Evolutionary conservation across 53 echinoderm and acorn worm genomes (phyloP), one percentile per base, ranked within the genome.

Genomic region (Glandiceps talaboti): DNA sequence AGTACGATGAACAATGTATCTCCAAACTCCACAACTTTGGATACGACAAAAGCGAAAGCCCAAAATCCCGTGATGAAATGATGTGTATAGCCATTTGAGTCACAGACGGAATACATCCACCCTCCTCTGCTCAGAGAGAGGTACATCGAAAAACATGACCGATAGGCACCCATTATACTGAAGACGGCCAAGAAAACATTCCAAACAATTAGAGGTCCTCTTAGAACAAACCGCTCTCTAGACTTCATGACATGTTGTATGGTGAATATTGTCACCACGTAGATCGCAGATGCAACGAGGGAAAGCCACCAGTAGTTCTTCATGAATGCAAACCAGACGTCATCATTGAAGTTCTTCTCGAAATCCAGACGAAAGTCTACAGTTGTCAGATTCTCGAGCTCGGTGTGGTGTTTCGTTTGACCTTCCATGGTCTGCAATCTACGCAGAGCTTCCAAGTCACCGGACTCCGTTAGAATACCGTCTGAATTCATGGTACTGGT

Each of bases 341-440:
- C 77, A 75, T 90, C 87, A 76, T 91, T 89, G 30, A 91, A 97
- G 75, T 97, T 89, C 83, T 93, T 92, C 74, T 97, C 97, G 76
- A 93, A 93, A 75, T 87, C 77, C 75, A 97, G 77, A 87, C 30
- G 31, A 89, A 85, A 74, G 89, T 87, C 77, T 92, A 91, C 33
- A 91, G 89, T 27, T 83, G 64, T 45, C 64, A 12, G 64, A 45
- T 45, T 45, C 64, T 45, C 64, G 6, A 45, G 20, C 64, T 12
- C 20, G 64, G 64, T 20, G n/a, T n/a, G n/a, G n/a, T n/a, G n/a
- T 45, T 45, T 45, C 6, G 64, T 45, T 45, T 45, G 6, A 12
- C 6, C 64, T 45, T 6, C 20, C 6, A 45, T 20, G 20, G 64
- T 12, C 20, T 6, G 64, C 6, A 45, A 20, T 45, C 64, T 6